Evolutionary conservation across 1,140 invertebrate species (phyloP).

Genomic region (Forficula auricularia): DNA sequence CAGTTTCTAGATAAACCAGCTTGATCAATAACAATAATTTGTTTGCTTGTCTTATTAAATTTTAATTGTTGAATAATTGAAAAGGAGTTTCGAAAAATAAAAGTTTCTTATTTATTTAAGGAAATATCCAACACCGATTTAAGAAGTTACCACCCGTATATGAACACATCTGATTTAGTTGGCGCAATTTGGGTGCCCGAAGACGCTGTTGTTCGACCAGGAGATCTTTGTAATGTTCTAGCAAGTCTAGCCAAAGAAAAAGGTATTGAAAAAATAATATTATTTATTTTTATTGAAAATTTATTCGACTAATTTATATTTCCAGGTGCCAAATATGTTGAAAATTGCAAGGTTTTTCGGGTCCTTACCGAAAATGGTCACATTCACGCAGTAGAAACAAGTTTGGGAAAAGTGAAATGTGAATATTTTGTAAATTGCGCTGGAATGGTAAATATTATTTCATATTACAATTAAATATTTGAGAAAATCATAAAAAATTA

Average conservation of each 20-base stretch:
- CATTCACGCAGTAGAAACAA: slow-evolving; percentile 40
- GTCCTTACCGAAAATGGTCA: slow-evolving; percentile 37
- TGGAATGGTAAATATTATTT: slow-evolving; percentile 37
- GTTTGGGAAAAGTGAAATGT: slow-evolving; percentile 39
- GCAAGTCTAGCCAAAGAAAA: slow-evolving; percentile 36
- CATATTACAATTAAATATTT: slow-evolving; percentile 7
- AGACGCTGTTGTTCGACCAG: slow-evolving; percentile 49
- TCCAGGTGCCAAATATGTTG: slow-evolving; percentile 36
- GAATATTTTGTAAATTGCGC: slow-evolving; percentile 58
- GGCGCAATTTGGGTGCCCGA: slow-evolving; percentile 56
- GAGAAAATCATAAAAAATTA: no score
- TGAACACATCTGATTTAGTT: slow-evolving; percentile 45
- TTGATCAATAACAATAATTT: no score
- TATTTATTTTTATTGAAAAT: background rate
- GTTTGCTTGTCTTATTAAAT: no score
- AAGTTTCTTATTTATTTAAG: no score
- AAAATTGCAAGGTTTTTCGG: slow-evolving; percentile 37
- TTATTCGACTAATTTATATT: slow-evolving; percentile 3
- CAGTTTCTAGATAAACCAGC: no score
- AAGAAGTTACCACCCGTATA: slow-evolving; percentile 35
- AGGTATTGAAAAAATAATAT: slow-evolving; percentile 20
- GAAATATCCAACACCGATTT: slow-evolving; percentile 22
- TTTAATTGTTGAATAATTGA: no score
- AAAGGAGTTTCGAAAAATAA: no score
- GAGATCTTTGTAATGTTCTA: slow-evolving; percentile 39